Evolutionary conservation across 1,140 invertebrate species (phyloP).

Genomic region (Aphaenogaster floridana): DNA sequence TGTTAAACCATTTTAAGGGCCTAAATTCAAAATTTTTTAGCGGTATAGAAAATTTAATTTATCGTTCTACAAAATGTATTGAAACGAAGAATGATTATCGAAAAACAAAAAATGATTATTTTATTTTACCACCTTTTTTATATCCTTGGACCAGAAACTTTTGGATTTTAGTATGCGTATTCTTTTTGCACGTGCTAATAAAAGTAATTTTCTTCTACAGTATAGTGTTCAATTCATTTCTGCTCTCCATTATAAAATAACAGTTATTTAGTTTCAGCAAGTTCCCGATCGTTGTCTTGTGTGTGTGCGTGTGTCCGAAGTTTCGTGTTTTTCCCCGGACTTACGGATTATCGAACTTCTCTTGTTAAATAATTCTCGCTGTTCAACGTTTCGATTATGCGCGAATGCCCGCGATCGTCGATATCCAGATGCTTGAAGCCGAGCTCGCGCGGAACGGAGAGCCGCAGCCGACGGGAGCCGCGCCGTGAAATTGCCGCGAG

Average conservation of each 20-base stretch:
- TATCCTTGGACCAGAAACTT: too few species aligned
- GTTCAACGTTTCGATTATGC: neutral
- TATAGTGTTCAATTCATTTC: neutral
- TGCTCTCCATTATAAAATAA: neutral
- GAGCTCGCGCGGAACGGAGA: neutral
- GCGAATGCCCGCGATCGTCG: neutral
- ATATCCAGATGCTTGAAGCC: neutral
- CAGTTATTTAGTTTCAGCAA: neutral
- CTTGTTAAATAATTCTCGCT: neutral
- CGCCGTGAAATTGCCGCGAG: conserved; percentile 51
- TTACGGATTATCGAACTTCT: neutral
- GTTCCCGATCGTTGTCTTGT: neutral
- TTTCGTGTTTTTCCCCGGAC: neutral
- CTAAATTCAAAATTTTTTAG: too few species aligned
- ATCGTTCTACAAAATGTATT: too few species aligned
- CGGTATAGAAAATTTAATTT: too few species aligned
- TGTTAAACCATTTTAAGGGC: too few species aligned
- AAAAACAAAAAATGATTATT: too few species aligned
- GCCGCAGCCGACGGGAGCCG: neutral
- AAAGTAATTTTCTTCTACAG: neutral
- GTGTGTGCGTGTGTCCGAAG: neutral
- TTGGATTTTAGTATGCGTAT: too few species aligned
- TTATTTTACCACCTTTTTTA: too few species aligned
- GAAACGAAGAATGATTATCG: too few species aligned
- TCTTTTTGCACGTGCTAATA: too few species aligned